Evolutionary conservation across 2,797 vertebrate genomes (phyloP).

Genomic region (Crenuchus spilurus): DNA sequence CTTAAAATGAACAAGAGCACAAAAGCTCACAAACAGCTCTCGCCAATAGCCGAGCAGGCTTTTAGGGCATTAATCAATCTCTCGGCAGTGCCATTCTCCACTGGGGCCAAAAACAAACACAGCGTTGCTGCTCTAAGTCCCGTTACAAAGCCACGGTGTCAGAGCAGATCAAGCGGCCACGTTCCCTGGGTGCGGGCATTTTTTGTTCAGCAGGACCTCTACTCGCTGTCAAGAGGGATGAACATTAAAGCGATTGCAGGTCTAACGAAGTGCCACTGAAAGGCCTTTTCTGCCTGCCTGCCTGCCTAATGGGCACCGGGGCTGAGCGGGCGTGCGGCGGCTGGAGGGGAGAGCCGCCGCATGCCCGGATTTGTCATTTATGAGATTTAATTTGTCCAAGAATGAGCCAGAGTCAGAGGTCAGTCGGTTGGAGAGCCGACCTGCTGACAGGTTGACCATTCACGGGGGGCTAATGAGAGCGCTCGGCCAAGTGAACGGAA

Average conservation of each 20-base stretch:
- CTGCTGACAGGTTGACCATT: conserved; percentile 80
- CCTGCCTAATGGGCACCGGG: conserved; percentile 52
- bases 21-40: conserved; percentile 19
- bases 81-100: conserved; percentile 26
- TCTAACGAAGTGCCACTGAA: conserved; percentile 45
- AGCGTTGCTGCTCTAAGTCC: conserved; percentile 32
- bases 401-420: conserved; percentile 81
- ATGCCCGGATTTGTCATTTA: conserved; percentile 79
- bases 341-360: conserved; percentile 67
- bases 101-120: conserved; percentile 45
- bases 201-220: conserved; percentile 46
- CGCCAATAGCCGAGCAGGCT: neutral
- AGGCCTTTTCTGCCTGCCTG: conserved; percentile 47
- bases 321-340: conserved; percentile 32
- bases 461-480: conserved; percentile 81
- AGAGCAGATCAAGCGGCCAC: conserved; percentile 44
- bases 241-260: conserved; percentile 47
- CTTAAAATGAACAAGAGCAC: neutral
- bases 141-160: conserved; percentile 49
- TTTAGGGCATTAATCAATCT: conserved; percentile 26
- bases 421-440: conserved; percentile 78
- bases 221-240: conserved; percentile 56
- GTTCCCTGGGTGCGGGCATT: conserved; percentile 33
- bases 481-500: conserved; percentile 75
- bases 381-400: conserved; percentile 84